phyloP scores from a whole-genome alignment of 2,113 vertebrate species.

The Agapornis roseicollis region DNA sequence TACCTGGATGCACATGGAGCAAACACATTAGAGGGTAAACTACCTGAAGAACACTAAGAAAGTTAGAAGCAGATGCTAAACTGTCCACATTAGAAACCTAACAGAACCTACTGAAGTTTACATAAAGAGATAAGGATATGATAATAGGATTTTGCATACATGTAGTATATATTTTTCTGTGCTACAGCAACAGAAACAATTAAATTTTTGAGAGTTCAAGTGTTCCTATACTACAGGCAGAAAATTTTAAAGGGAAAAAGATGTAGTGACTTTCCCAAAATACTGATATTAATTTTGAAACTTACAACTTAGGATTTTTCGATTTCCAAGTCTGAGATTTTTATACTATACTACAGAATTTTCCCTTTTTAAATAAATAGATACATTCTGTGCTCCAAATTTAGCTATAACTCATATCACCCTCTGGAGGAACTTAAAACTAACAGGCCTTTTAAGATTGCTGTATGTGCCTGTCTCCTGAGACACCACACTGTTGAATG shows the following conservation, averaged over 20 bases:
- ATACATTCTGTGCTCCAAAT: background rate
- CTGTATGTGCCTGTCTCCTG: background rate
- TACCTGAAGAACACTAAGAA: background rate
- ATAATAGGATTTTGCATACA: background rate
- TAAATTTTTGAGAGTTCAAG: conserved; percentile 18
- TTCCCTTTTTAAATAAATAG: background rate
- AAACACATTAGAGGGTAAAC: background rate
- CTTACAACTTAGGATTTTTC: background rate
- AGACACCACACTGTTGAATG: background rate
- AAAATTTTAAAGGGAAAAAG: background rate
- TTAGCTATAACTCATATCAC: background rate
- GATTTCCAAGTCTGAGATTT: background rate
- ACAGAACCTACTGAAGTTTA: background rate
- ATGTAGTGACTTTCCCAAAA: conserved; percentile 17
- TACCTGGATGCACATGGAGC: background rate
- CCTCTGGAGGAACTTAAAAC: background rate
- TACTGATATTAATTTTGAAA: background rate
- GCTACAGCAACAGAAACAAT: background rate
- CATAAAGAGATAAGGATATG: background rate
- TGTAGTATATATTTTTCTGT: background rate
- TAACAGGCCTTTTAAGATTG: background rate
- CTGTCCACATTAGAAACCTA: background rate
- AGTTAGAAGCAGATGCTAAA: background rate
- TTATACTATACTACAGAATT: background rate
- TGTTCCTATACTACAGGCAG: conserved; percentile 1